These are phyloP conservation scores for Chaetoderma sp. DNA, from an alignment of 2,888 invertebrate genomes.

Conservation along the genomic window DNA sequence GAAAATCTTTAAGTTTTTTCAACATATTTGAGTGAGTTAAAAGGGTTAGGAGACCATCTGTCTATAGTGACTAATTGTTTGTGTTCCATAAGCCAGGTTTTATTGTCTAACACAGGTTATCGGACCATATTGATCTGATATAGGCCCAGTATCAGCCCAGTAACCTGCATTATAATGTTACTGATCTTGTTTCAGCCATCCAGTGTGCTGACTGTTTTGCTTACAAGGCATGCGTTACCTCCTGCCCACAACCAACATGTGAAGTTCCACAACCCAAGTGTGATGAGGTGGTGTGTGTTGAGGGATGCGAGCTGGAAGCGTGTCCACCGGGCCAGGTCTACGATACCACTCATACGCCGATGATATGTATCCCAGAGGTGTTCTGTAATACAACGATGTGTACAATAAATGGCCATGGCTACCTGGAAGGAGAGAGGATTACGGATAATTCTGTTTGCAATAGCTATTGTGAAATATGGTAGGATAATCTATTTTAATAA, in stretches of 20 bases:
- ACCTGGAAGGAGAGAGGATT: slow-evolving; percentile 83
- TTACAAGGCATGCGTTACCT: slow-evolving; percentile 84
- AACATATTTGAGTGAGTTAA: too few species aligned
- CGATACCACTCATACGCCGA: slow-evolving; percentile 75
- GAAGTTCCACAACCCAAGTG: slow-evolving; percentile 81
- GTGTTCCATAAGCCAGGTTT: not conserved
- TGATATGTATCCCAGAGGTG: slow-evolving; percentile 81
- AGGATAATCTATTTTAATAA: slow-evolving; percentile 40
- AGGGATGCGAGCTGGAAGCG: slow-evolving; percentile 81
- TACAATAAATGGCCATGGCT: slow-evolving; percentile 76
- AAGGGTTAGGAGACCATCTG: too few species aligned
- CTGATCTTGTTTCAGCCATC: slow-evolving; percentile 76
- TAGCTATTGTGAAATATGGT: slow-evolving; percentile 84
- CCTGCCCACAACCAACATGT: slow-evolving; percentile 87
- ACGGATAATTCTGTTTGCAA: slow-evolving; percentile 70
- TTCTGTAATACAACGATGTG: slow-evolving; percentile 80
- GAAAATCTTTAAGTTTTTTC: too few species aligned
- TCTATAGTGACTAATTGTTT: not conserved
- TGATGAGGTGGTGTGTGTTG: slow-evolving; percentile 61
- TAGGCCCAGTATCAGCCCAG: too few species aligned
- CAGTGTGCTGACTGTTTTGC: slow-evolving; percentile 88
- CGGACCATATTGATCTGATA: not conserved
- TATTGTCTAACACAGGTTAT: not conserved
- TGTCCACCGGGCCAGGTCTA: slow-evolving; percentile 83
- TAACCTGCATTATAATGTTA: too few species aligned